Base-by-base conservation (phyloP, 2,888 invertebrate genomes). In the Biston betularia region DNA sequence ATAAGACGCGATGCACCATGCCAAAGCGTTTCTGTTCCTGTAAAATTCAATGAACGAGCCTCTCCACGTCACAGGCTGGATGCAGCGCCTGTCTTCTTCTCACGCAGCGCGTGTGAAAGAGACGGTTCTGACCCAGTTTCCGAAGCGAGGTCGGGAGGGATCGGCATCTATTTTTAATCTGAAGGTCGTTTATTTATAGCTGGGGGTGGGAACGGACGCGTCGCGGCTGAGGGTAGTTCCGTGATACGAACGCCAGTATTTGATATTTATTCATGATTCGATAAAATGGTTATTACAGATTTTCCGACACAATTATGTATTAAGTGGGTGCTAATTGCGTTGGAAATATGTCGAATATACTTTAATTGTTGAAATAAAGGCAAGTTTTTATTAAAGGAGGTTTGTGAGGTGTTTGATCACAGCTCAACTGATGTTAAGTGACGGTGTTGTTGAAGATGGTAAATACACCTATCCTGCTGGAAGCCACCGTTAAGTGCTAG, bases 101-200 rank as follows among this genome's bases (percentile, higher is more conserved):
- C 69, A 58, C 79, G 24, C 49, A 33, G 60, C 44, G 48, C 50
- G 82, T 58, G 78, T 50, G 86, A 90, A 73, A 69, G 86, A 78
- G 90, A 89, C 71, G 73, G 81, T 77, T 61, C 79, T 93, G 93
- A 93, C 93, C 93, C 81, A 93, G 89, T 92, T 93, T 89, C 80
- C 85, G 87, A 90, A 93, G 92, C 93, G 90, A 92, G 88, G 81
- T 86, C 83, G 86, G 88, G 84, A 84, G 90, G 89, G 92, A 89
- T 88, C 87, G 88, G 82, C 85, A 83, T 93, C 93, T 93, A 93
- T 93, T 93, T 93, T 90, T 92, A 92, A 89, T 84, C 89, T 92
- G 92, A 93, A 93, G 93, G 93, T 93, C 93, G 91, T 88, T 86
- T 93, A 93, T 93, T 91, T 91, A 92, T 93, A 92, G 90, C 84